Evolutionary conservation across 1,140 invertebrate species (phyloP), one percentile per base, ranked within the genome.

Genomic region (Drosophila kurseongensis): DNA sequence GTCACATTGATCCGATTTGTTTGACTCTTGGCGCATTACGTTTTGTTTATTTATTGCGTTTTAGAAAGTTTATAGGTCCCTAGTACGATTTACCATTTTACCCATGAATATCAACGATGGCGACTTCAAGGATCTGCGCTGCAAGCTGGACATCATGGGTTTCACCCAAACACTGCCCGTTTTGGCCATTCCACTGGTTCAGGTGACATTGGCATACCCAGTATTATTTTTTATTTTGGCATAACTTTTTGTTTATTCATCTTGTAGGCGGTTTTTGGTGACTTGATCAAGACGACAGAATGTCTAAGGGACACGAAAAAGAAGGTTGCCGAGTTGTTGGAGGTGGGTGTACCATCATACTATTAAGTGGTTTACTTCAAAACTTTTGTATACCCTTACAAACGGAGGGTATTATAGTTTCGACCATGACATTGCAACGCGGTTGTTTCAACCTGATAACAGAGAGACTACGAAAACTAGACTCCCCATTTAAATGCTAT

Each of bases 271-370:
- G 85, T 97, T 42, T 92, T 96, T 44, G 94, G 93, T 23, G 96
- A 97, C 93, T 92, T 97, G 44, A 93, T 96, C 41, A 94, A 95
- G 85, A 96, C 96, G 12, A 97, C 95, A 42, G 95, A 96, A 75
- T 96, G 94, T 86, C 91, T 97, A 5, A 94, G 95, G 77, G 94
- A 96, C 65, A 74, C 91, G 5, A 92, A 92, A 36, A 63, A 78
- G 27, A 57, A 91, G 75, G 73, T 92, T n/a, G 59, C 60, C 4
- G 60, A 75, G 1, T 56, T 92, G n/a, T 57, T 92, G 5, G 91
- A 92, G 78, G 91, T 92, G 85, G 67, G 62, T 69, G 14, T 10
- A 52, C 32, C 9, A 32, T 45, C 9, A 32, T 45, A 23, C 23
- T 23, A 23, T 32, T 32, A 8, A 32, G 29, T 7, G 23, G 23